A percentile compares a stretch with the other conserved stretches of the same genome.
Conservation (phyloP, 2,888 invertebrate species). For the Mythimna loreyi region DNA sequence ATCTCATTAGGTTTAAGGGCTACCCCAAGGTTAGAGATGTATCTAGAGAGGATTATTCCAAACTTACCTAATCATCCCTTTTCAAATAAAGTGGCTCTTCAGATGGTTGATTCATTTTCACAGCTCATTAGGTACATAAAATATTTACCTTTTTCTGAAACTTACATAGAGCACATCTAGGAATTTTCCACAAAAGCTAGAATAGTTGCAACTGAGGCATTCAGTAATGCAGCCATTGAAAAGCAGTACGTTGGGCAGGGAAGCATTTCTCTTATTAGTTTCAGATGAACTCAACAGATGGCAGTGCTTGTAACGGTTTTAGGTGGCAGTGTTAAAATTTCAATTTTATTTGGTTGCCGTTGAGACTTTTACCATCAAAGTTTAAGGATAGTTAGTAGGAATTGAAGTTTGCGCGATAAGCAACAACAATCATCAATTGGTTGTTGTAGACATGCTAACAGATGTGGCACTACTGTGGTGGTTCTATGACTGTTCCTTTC, state of each 20-base stretch:
- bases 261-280: conserved; percentile 28
- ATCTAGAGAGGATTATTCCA: too few relatives aligned
- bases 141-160: not conserved
- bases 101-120: too few relatives aligned
- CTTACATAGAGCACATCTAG: conserved; percentile 15
- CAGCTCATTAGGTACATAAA: too few relatives aligned
- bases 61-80: too few relatives aligned
- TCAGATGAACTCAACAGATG: conserved; percentile 35
- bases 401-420: not conserved
- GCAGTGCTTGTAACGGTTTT: conserved; percentile 45
- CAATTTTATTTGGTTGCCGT: not conserved
- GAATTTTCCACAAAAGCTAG: not conserved
- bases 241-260: not conserved
- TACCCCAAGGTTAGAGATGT: too few relatives aligned
- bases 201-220: not conserved
- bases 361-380: not conserved
- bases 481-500: too few relatives aligned
- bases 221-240: not conserved
- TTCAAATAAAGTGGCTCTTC: too few relatives aligned
- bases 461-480: too few relatives aligned
- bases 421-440: not conserved
- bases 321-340: not conserved
- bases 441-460: not conserved
- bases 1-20: too few relatives aligned
- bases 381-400: not conserved